Evolutionary conservation across 2,797 vertebrate genomes (phyloP).

Genomic region (Melanitta fusca): DNA sequence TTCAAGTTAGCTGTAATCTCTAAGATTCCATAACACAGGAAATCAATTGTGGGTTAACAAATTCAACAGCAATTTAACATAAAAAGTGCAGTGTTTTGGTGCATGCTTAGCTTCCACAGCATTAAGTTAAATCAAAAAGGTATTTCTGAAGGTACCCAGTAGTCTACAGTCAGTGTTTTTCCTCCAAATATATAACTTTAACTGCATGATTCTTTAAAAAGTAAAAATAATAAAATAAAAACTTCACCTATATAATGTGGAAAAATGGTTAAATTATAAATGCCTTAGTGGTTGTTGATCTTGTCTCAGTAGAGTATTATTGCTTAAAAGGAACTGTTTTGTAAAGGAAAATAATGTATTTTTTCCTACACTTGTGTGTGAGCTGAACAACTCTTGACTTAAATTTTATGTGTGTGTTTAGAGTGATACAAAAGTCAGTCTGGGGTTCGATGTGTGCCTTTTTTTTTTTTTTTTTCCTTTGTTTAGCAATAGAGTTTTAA

Average conservation of each 20-base stretch:
- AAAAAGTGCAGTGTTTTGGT: slow-evolving; percentile 75
- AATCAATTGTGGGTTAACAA: slow-evolving; percentile 84
- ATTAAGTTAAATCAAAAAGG: slow-evolving; percentile 68
- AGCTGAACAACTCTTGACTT: not conserved
- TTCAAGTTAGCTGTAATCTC: slow-evolving; percentile 80
- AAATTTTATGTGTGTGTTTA: not conserved
- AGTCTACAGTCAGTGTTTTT: not conserved
- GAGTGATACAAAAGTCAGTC: not conserved
- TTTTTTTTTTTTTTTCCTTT: not conserved
- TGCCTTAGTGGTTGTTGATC: not conserved
- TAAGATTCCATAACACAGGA: slow-evolving; percentile 82
- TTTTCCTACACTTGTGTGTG: not conserved
- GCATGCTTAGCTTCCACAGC: slow-evolving; percentile 73
- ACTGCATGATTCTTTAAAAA: not conserved
- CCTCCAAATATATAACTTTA: slow-evolving; percentile 38
- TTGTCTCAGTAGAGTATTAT: not conserved
- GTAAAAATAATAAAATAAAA: not conserved
- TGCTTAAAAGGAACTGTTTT: not conserved
- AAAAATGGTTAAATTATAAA: slow-evolving; percentile 1
- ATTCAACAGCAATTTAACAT: slow-evolving; percentile 83
- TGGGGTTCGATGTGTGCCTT: rapidly evolving
- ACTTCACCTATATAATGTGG: not conserved
- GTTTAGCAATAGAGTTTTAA: not conserved
- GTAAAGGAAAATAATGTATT: not conserved
- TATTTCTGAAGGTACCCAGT: slow-evolving; percentile 41